phyloP scores from a whole-genome alignment of 2,113 vertebrate species.

The Misgurnus mizolepis region DNA sequence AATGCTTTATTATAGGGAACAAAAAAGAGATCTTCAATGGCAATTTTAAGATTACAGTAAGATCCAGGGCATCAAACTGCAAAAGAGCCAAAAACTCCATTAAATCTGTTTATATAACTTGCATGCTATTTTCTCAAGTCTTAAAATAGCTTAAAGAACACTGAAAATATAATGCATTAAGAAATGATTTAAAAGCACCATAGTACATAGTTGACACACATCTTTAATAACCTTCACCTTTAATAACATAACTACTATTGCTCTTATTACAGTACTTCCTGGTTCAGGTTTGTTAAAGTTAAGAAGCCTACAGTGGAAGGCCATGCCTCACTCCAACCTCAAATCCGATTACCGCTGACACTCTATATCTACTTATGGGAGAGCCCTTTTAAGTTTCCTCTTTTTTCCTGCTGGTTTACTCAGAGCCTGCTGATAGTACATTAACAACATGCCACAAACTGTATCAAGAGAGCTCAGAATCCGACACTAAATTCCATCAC shows the following conservation, averaged over 20 bases:
- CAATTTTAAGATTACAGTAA: too few species aligned
- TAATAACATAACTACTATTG: not conserved
- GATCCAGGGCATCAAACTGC: too few species aligned
- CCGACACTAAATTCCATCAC: constrained; percentile 2
- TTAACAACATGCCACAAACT: constrained; percentile 7
- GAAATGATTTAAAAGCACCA: too few species aligned
- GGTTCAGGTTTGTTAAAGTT: constrained; percentile 6
- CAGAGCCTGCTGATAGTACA: constrained; percentile 22
- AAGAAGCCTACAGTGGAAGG: constrained; percentile 2
- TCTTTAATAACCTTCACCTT: not conserved
- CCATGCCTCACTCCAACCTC: constrained; percentile 17
- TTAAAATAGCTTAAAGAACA: too few species aligned
- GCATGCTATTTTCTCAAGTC: too few species aligned
- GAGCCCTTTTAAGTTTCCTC: constrained; percentile 7
- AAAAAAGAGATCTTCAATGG: too few species aligned
- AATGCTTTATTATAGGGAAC: too few species aligned
- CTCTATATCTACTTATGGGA: constrained; percentile 6
- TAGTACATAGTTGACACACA: too few species aligned
- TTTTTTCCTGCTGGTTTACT: constrained; percentile 16
- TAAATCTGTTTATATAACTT: too few species aligned
- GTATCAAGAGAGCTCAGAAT: constrained; percentile 13
- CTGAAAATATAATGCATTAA: too few species aligned
- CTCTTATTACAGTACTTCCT: not conserved
- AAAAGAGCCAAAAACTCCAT: too few species aligned
- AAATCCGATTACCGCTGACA: constrained; percentile 33